These are phyloP conservation scores for Phycodurus eques DNA, from an alignment of 2,113 vertebrate genomes.

Conservation along the genomic window DNA sequence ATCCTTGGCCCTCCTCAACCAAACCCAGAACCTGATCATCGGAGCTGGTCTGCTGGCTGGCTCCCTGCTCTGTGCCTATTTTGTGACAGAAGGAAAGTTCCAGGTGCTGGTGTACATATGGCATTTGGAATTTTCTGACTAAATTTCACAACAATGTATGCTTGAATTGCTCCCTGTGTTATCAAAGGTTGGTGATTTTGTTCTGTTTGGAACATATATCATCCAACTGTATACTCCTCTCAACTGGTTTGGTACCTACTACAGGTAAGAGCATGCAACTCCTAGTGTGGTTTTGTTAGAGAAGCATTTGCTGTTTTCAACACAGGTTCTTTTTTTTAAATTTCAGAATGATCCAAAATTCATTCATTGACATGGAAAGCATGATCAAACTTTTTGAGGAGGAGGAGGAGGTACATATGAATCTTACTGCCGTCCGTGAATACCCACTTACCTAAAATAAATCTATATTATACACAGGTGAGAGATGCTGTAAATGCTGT, in stretches of 20 bases:
- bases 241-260: conserved; percentile 98
- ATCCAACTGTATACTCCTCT: conserved; percentile 93
- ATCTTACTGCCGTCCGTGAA: accelerated
- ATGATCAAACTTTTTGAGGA: conserved; percentile 92
- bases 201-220: conserved; percentile 95
- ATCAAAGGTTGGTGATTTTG: conserved; percentile 88
- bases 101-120: conserved; percentile 64
- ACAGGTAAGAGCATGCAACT: conserved; percentile 76
- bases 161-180: background rate
- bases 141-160: background rate
- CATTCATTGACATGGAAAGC: conserved; percentile 98
- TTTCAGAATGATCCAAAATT: conserved; percentile 92
- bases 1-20: conserved; percentile 88
- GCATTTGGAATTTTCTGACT: background rate
- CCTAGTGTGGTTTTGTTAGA: background rate
- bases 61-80: conserved; percentile 91
- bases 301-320: background rate
- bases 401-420: conserved; percentile 80
- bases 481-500: conserved; percentile 82
- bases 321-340: background rate
- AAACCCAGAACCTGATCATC: conserved; percentile 92
- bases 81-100: conserved; percentile 86
- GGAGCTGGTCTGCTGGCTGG: conserved; percentile 84
- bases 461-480: conserved; percentile 71
- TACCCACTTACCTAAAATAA: accelerated